Base-by-base conservation (phyloP, 2,888 invertebrate species). In the Chloromyia formosa region DNA sequence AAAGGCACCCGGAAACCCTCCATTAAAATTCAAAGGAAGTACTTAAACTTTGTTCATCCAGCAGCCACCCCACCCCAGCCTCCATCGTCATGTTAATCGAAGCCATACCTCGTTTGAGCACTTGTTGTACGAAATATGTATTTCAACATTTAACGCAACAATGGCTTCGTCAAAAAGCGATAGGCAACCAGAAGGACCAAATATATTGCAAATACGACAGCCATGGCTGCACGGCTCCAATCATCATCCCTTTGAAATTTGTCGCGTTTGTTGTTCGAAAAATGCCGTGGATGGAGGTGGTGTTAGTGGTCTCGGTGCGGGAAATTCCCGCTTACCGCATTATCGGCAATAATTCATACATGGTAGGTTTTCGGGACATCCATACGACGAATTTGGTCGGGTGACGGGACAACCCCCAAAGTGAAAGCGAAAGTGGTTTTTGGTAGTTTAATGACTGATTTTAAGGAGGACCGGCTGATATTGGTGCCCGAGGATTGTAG, bases 281-380 rank as follows among this genome's bases (percentile, higher is more conserved):
- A 22, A 42, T 69, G 62, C 35, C 23, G 7, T 22, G 62, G 35
- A 23, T n/a, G n/a, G n/a, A n/a, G n/a, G n/a, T n/a, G n/a, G n/a
- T n/a, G n/a, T n/a, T n/a, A n/a, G n/a, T n/a, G n/a, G n/a, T n/a
- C n/a, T n/a, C n/a, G n/a, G n/a, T n/a, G 27, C 27, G 27, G 27
- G 68, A 23, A 71, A 42, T 71, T 61, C 49, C 58, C 54, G 72
- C 71, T 62, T 22, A 58, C 75, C 76, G 56, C 75, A 76, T 75
- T 76, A 76, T 76, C 76, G 75, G 76, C 76, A 76, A 76, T 76
- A 76, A 76, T 75, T 76, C 76, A 76, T 76, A 73, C 64, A 62
- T 76, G 69, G 64, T 18, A 66, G 58, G 58, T 56, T 56, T 49
- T 49, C 12, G 49, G 12, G 49, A 35, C 27, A 35, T 35, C 27